Base-by-base conservation (phyloP, 2,113 vertebrate species). In the Psittacula cyanocephala region DNA sequence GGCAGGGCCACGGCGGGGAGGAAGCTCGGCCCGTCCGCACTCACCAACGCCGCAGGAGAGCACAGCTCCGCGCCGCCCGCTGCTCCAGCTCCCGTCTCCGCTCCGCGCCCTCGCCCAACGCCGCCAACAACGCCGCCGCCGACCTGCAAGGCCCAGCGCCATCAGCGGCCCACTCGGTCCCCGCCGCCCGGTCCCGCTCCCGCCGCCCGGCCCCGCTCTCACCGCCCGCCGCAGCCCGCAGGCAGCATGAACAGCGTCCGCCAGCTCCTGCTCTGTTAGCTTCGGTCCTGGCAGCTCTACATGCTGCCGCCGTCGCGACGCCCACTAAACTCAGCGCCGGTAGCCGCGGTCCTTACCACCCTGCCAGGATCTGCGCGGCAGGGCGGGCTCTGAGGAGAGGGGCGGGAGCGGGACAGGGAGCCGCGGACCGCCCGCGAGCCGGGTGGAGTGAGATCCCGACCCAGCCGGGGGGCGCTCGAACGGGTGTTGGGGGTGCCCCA, bases 21-120 rank as follows among this genome's bases (percentile, higher is more conserved):
- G 37, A 9, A 23, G 11, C 20, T 6, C 16, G 50, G 41, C 44
- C 24, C 41, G 12, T 44, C 43, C 13, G 14, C 55, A 79, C 96
- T 83, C 93, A 97, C 97, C 97, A 96, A 25, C 41, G 8, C 47
- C 81, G 15, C 83, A 97, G 91, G 6, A 96, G 70, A 24, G 24
- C 35, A 17, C 64, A 43, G 62, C 65, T 72, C 31, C 65, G 76
- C 35, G 13, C 88, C 25, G 81, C 19, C 6, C 89, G 55, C 57
- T 35, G 52, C 83, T 97, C 95, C 43, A 97, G 65, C 29, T 93
- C 88, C 72, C 53, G 65, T 88, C 86, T 92, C 41, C 95, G 83
- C 75, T 90, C 91, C 35, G 53, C 81, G 22, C 94, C 91, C 13
- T 84, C 80, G 8, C 43, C 60, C 81, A 97, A 84, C 33, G 96